A percentile compares a stretch with the other conserved stretches of the same genome.
Evolutionary conservation across 1,140 invertebrate genomes (phyloP).

Genomic region (Ephestia elutella): DNA sequence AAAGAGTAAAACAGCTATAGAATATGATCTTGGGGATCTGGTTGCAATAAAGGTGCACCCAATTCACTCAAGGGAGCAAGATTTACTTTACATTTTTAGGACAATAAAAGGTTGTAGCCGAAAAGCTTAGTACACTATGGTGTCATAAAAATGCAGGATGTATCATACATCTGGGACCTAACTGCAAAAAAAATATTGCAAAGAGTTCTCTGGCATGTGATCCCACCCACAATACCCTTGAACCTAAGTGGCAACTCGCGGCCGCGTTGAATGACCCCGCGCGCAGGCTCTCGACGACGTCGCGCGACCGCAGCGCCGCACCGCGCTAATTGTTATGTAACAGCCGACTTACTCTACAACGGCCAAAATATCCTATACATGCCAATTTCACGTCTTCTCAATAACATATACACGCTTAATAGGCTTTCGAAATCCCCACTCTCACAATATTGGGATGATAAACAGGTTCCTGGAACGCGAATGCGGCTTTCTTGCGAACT

Average conservation of each 20-base stretch:
- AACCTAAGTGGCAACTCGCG: conserved; percentile 68
- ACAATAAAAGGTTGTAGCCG: no score
- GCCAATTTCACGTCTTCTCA: conserved; percentile 32
- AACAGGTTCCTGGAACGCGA: conserved; percentile 65
- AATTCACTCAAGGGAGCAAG: no score
- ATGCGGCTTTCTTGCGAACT: conserved; percentile 61
- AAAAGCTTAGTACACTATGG: no score
- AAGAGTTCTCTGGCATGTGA: conserved; percentile 43
- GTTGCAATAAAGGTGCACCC: no score
- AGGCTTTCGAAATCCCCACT: conserved; percentile 36
- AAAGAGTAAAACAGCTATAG: no score
- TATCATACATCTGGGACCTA: background rate
- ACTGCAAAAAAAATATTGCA: background rate
- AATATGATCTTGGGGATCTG: no score
- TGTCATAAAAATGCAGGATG: no score
- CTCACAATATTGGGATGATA: conserved; percentile 53
- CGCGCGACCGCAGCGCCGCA: conserved; percentile 33
- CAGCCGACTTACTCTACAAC: conserved; percentile 40
- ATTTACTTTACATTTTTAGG: no score
- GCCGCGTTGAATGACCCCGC: conserved; percentile 68
- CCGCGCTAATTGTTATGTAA: conserved; percentile 70
- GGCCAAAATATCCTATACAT: conserved; percentile 44
- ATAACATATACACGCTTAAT: conserved; percentile 25
- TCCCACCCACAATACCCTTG: conserved; percentile 61
- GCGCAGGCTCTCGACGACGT: conserved; percentile 32